Percentiles rank a stretch among this genome's conserved stretches.
Evolutionary conservation across 2,888 invertebrate genomes (phyloP).

Genomic region (Hypsopygia costalis): DNA sequence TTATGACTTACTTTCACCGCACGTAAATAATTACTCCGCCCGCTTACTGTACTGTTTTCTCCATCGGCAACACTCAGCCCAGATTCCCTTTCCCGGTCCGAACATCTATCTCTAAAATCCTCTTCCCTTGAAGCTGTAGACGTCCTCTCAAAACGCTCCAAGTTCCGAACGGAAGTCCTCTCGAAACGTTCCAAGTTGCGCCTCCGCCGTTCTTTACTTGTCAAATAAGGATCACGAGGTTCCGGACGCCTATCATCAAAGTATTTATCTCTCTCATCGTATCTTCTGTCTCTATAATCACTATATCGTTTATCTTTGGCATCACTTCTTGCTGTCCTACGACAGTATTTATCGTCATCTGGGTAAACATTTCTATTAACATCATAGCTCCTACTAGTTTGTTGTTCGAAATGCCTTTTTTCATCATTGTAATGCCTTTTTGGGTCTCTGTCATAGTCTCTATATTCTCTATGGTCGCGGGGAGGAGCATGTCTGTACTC

Average conservation of each 20-base stretch:
- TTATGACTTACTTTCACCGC: constrained; percentile 55
- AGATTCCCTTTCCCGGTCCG: constrained; percentile 64
- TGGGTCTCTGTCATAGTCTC: constrained; percentile 37
- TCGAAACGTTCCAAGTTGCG: constrained; percentile 51
- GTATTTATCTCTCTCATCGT: constrained; percentile 40
- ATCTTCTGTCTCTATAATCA: constrained; percentile 31
- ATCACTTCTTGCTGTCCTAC: constrained; percentile 50
- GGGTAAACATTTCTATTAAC: constrained; percentile 38
- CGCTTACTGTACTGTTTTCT: constrained; percentile 61
- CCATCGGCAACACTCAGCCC: constrained; percentile 66
- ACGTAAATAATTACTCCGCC: constrained; percentile 59
- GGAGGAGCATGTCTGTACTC: constrained; percentile 28
- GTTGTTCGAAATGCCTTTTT: constrained; percentile 46
- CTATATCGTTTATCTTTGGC: constrained; percentile 41
- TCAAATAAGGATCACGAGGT: constrained; percentile 20
- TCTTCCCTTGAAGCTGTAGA: constrained; percentile 59
- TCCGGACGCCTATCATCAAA: constrained; percentile 43
- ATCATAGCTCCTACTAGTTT: constrained; percentile 61
- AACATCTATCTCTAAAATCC: constrained; percentile 45
- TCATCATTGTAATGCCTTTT: constrained; percentile 33
- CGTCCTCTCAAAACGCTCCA: constrained; percentile 52
- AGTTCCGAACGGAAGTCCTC: constrained; percentile 36
- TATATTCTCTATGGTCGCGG: constrained; percentile 29
- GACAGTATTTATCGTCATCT: constrained; percentile 40
- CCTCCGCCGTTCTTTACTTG: constrained; percentile 39